Conservation (phyloP, 2,797 vertebrate genomes). For the Mallotus villosus region DNA sequence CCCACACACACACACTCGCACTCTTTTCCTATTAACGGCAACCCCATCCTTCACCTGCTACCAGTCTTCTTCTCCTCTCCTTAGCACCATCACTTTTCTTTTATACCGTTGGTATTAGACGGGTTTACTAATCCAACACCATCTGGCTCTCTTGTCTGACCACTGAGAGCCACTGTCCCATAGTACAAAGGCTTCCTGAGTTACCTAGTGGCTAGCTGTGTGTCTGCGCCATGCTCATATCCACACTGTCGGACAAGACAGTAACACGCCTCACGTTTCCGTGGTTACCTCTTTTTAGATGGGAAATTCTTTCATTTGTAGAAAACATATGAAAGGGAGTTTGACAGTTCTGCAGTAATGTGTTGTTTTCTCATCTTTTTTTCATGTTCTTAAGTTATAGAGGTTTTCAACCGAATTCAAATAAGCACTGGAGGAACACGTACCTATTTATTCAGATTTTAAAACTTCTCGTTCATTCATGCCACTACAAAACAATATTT, state of each 20-base stretch:
- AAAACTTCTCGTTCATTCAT: slow-evolving; percentile 20
- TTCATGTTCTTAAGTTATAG: slow-evolving; percentile 42
- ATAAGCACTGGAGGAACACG: slow-evolving; percentile 35
- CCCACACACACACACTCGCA: slow-evolving; percentile 7
- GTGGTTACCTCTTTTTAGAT: slow-evolving; percentile 54
- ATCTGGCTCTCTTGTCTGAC: too few relatives aligned
- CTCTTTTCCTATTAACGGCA: neutral
- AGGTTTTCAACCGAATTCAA: slow-evolving; percentile 26
- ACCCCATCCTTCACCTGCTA: slow-evolving; percentile 4
- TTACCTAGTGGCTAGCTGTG: neutral
- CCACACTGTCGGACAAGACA: slow-evolving; percentile 30
- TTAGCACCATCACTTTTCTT: slow-evolving; percentile 36
- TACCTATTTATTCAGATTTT: slow-evolving; percentile 56
- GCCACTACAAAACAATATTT: slow-evolving; percentile 27
- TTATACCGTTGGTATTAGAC: neutral
- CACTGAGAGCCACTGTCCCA: neutral
- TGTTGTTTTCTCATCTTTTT: slow-evolving; percentile 13
- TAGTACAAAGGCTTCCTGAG: neutral
- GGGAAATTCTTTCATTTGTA: slow-evolving; percentile 1
- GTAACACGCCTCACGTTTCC: slow-evolving; percentile 32
- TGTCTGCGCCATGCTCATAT: neutral
- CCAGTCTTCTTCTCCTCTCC: slow-evolving; percentile 53
- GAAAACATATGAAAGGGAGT: slow-evolving; percentile 39
- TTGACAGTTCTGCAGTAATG: slow-evolving; percentile 34
- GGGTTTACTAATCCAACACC: slow-evolving; percentile 29